Evolutionary conservation across 1,140 invertebrate species (phyloP).

Genomic region (Samia ricini): DNA sequence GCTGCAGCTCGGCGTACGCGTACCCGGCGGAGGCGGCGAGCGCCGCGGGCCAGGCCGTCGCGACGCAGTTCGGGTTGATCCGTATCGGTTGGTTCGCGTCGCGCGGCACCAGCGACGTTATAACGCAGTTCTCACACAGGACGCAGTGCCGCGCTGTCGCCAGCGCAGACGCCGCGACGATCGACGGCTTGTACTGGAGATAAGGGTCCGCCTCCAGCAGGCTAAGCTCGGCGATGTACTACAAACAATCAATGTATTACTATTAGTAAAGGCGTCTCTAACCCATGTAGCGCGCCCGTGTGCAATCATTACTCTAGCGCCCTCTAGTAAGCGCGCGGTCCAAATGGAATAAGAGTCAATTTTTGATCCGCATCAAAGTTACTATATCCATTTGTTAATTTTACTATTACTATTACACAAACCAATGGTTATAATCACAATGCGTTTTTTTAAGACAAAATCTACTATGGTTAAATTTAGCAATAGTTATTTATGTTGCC

Average conservation of each 20-base stretch:
- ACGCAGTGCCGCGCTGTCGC: slow-evolving; percentile 86
- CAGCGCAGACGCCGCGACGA: slow-evolving; percentile 88
- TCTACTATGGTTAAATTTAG: no score
- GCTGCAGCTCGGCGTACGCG: slow-evolving; percentile 81
- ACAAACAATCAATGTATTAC: slow-evolving; percentile 23
- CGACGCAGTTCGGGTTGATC: slow-evolving; percentile 73
- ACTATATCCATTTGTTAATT: no score
- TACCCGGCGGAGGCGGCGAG: slow-evolving; percentile 83
- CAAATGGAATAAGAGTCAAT: no score
- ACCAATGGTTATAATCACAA: no score
- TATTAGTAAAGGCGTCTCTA: no score
- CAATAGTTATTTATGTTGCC: no score
- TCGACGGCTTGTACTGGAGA: slow-evolving; percentile 89
- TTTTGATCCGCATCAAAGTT: no score
- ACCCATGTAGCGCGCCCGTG: no score
- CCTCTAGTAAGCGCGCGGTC: no score
- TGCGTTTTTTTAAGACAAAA: no score
- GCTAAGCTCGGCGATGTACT: slow-evolving; percentile 93
- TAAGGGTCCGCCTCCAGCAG: slow-evolving; percentile 92
- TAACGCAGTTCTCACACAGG: slow-evolving; percentile 39
- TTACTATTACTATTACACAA: no score
- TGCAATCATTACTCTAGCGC: no score
- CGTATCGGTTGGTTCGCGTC: slow-evolving; percentile 8
- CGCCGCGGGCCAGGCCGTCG: slow-evolving; percentile 82
- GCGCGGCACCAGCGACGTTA: not conserved